Percentiles rank a stretch among this genome's conserved stretches.
Conservation (phyloP, 2,113 vertebrate species). For the Scopus umbretta region DNA sequence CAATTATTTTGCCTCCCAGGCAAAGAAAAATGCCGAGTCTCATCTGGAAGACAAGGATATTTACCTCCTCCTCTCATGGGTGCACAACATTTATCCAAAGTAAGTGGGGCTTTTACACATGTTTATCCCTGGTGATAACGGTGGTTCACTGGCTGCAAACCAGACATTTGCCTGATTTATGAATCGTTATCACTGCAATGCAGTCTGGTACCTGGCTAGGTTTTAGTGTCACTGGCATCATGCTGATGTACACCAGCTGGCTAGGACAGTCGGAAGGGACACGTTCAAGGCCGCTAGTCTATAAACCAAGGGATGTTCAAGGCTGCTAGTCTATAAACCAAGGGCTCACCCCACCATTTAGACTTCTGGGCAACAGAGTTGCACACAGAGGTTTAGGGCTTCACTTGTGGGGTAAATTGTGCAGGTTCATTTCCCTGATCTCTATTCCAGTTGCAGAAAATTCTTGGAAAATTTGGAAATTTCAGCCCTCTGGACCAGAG, state of each 20-base stretch:
- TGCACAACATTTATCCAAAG: constrained; percentile 78
- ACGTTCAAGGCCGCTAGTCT: not conserved
- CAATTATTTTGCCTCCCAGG: constrained; percentile 67
- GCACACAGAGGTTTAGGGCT: not conserved
- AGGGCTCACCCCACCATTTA: not conserved
- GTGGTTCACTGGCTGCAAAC: not conserved
- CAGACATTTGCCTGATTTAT: not conserved
- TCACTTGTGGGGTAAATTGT: not conserved
- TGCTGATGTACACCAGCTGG: not conserved
- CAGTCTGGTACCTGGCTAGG: not conserved
- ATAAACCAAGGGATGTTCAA: not conserved
- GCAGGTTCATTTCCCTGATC: not conserved
- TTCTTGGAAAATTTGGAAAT: not conserved
- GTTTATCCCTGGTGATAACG: not conserved
- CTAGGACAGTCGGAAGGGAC: not conserved
- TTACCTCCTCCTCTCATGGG: constrained; percentile 82
- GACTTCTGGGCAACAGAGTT: not conserved
- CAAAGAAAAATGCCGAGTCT: constrained; percentile 54
- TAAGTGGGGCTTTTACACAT: constrained; percentile 46
- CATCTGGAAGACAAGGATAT: constrained; percentile 72
- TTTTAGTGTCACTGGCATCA: not conserved
- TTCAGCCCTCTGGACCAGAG: not conserved
- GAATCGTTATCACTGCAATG: accelerated
- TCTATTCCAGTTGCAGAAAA: not conserved
- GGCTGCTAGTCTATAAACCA: not conserved